Evolutionary conservation across 2,888 invertebrate species (phyloP).

Genomic region (Drosophila rellima): DNA sequence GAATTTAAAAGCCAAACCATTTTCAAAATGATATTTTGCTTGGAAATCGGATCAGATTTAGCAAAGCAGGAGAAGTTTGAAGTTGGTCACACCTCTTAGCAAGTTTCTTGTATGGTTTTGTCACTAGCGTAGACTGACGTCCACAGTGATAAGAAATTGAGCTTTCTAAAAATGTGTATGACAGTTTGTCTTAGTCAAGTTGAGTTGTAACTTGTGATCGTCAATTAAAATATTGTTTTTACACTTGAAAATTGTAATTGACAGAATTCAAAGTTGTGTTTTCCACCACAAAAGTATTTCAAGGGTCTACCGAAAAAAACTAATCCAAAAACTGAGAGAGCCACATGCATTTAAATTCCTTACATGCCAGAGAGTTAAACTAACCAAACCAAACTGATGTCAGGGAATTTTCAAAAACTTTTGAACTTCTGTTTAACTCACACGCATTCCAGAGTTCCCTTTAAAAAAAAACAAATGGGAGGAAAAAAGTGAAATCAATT

Average conservation of each 20-base stretch:
- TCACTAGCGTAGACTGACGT: no score
- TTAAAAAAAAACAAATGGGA: neutral
- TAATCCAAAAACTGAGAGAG: conserved; percentile 6
- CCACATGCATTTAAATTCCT: conserved; percentile 42
- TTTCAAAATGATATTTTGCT: no score
- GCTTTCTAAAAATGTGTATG: no score
- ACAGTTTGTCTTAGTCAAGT: no score
- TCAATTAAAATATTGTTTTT: neutral
- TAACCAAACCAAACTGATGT: conserved; percentile 19
- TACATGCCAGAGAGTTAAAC: conserved; percentile 32
- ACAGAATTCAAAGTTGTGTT: neutral
- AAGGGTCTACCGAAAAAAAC: conserved; percentile 14
- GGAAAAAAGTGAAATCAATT: conserved; percentile 50
- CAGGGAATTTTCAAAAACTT: conserved; percentile 27
- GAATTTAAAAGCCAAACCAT: no score
- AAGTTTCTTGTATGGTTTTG: no score
- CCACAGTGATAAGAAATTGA: no score
- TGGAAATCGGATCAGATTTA: no score
- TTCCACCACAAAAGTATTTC: conserved; percentile 8
- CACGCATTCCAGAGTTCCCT: conserved; percentile 1
- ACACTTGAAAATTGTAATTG: neutral
- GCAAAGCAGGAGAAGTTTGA: no score
- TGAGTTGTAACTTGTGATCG: neutral
- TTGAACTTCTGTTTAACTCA: conserved; percentile 19
- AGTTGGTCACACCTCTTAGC: no score